These are phyloP conservation scores for Mus pahari DNA, from an alignment of 2,113 vertebrate species.

Conservation along the genomic window DNA sequence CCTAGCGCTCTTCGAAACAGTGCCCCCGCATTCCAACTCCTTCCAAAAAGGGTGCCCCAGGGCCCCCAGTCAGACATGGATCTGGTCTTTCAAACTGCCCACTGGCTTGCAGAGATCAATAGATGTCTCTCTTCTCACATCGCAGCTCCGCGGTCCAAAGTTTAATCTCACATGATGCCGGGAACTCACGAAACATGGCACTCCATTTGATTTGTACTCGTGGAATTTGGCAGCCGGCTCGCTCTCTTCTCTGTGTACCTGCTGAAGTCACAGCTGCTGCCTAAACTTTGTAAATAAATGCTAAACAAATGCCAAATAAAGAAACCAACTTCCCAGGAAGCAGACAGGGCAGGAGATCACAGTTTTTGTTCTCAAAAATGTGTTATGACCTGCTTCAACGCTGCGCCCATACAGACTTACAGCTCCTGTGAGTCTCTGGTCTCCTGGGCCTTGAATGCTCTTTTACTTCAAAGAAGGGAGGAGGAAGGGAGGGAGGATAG, in stretches of 20 bases:
- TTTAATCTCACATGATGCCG: constrained; percentile 62
- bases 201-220: constrained; percentile 69
- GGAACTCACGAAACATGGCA: constrained; percentile 48
- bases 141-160: constrained; percentile 49
- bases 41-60: constrained; percentile 27
- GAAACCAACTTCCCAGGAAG: constrained; percentile 79
- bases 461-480: not conserved
- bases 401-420: constrained; percentile 27
- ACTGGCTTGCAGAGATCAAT: constrained; percentile 60
- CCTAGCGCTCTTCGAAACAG: not conserved
- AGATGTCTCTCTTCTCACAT: not conserved
- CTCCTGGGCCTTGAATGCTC: not conserved
- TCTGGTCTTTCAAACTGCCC: constrained; percentile 47
- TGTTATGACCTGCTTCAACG: constrained; percentile 65
- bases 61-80: not conserved
- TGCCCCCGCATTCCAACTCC: not conserved
- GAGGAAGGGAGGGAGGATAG: too few species aligned
- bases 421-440: constrained; percentile 38
- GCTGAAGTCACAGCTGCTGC: constrained; percentile 79
- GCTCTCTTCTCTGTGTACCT: constrained; percentile 75
- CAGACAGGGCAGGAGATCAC: constrained; percentile 73
- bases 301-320: constrained; percentile 83
- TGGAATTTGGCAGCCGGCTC: constrained; percentile 75
- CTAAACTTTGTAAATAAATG: constrained; percentile 82
- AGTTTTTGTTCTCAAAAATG: constrained; percentile 73